These are phyloP conservation scores for Plectrocnemia conspersa DNA, from an alignment of 1,140 invertebrate genomes.

Conservation along the genomic window DNA sequence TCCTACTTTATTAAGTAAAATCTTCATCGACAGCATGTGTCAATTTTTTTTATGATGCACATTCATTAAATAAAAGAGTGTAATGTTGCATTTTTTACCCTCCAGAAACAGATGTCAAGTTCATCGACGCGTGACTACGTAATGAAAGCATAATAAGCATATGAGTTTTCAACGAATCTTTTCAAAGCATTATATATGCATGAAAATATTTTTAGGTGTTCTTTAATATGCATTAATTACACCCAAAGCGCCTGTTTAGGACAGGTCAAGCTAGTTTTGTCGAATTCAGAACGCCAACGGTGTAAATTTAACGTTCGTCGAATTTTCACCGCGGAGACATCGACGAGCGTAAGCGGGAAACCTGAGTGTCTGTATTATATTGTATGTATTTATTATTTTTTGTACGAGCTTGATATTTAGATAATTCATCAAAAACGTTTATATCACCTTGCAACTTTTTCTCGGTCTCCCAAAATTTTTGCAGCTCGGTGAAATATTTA, in stretches of 20 bases:
- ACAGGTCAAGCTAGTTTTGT: constrained; percentile 26
- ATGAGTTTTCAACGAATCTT: too few species aligned
- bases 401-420: not conserved
- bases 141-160: too few species aligned
- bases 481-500: constrained; percentile 93
- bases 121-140: too few species aligned
- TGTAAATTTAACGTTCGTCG: not conserved
- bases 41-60: too few species aligned
- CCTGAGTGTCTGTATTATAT: not conserved
- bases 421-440: constrained; percentile 9
- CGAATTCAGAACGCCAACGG: constrained; percentile 31
- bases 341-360: not conserved
- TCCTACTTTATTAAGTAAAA: too few species aligned
- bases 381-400: not conserved
- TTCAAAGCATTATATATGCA: too few species aligned
- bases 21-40: too few species aligned
- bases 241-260: constrained; percentile 12
- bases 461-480: constrained; percentile 95
- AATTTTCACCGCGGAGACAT: not conserved
- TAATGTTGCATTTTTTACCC: too few species aligned
- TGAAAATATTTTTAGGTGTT: too few species aligned
- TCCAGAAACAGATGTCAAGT: too few species aligned
- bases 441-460: constrained; percentile 88
- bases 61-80: too few species aligned
- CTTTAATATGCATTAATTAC: constrained; percentile 31